Percentiles rank a stretch among this genome's conserved stretches.
Evolutionary conservation across 2,113 vertebrate species (phyloP).

Genomic region (Mesoclemmys tuberculata): DNA sequence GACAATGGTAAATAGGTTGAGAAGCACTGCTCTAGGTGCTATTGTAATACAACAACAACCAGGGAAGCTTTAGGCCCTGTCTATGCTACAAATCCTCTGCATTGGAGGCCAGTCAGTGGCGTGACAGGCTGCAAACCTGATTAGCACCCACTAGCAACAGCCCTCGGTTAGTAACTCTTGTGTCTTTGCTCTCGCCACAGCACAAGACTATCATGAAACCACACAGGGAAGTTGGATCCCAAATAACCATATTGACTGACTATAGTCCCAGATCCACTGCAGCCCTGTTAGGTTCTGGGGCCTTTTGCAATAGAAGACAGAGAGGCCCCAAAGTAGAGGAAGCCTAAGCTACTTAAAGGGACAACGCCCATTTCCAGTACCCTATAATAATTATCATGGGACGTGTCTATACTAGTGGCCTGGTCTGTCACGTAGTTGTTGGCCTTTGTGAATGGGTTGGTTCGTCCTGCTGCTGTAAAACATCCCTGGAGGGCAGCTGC

Average conservation of each 20-base stretch:
- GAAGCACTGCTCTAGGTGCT: no score
- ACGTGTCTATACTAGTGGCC: no score
- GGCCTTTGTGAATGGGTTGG: no score
- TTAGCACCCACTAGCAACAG: background rate
- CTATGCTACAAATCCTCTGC: background rate
- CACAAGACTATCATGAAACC: background rate
- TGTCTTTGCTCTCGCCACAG: background rate
- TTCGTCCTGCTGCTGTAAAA: no score
- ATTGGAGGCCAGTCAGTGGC: no score
- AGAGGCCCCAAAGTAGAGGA: background rate
- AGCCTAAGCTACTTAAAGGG: background rate
- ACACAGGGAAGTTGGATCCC: background rate
- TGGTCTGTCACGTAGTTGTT: no score
- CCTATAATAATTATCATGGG: background rate
- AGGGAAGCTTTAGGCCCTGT: background rate
- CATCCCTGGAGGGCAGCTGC: no score
- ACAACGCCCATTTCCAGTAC: background rate
- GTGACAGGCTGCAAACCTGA: background rate
- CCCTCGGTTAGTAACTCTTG: background rate
- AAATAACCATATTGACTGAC: background rate
- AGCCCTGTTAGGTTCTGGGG: background rate
- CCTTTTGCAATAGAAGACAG: background rate
- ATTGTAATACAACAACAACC: background rate
- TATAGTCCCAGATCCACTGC: background rate
- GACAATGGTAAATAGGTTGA: no score